Evolutionary conservation across 2,888 invertebrate genomes (phyloP), one percentile per base, ranked within the genome.

Genomic region (Orthonevra nobilis): DNA sequence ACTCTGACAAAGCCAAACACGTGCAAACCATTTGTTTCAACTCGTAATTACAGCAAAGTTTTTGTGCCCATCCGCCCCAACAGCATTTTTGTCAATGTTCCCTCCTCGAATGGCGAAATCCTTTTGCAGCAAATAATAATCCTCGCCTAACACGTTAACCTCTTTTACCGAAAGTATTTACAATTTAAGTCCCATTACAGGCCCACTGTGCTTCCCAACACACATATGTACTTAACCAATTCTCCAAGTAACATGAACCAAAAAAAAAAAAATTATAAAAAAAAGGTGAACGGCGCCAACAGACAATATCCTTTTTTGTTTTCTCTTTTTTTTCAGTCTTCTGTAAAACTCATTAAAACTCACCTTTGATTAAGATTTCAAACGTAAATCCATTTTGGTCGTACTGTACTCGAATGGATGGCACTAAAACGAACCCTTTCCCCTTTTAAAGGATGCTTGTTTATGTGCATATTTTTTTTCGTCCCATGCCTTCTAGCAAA

Each of bases 341-440:
- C 19, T 17, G 20, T 10, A 52, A 63, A 63, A 40, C 75, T 70
- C 63, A 64, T 77, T 77, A 77, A 70, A 60, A 70, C 72, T 46
- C 44, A 64, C 38, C 64, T 77, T 64, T 77, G 72, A 77, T 66
- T 66, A 48, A 52, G 58, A 72, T 58, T 77, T 77, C 58, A 60
- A 70, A 70, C 58, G 32, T 38, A 56, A 63, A 64, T 63, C 32
- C 48, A 23, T 52, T 54, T 26, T 17, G 6, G 23, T 32, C 14
- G 6, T 26, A 26, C 14, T n/a, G n/a, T n/a, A n/a, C n/a, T n/a
- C n/a, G 9, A 9, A 20, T 9, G 23, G 17, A n/a, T n/a, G n/a
- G n/a, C n/a, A n/a, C n/a, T n/a, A n/a, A n/a, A 38, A 50, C 61
- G 30, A 23, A 14, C 20, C 40, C 19, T 9, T 23, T n/a, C n/a